Evolutionary conservation across 2,888 invertebrate species (phyloP), one percentile per base, ranked within the genome.

Genomic region (Ichneumoninae sp.): DNA sequence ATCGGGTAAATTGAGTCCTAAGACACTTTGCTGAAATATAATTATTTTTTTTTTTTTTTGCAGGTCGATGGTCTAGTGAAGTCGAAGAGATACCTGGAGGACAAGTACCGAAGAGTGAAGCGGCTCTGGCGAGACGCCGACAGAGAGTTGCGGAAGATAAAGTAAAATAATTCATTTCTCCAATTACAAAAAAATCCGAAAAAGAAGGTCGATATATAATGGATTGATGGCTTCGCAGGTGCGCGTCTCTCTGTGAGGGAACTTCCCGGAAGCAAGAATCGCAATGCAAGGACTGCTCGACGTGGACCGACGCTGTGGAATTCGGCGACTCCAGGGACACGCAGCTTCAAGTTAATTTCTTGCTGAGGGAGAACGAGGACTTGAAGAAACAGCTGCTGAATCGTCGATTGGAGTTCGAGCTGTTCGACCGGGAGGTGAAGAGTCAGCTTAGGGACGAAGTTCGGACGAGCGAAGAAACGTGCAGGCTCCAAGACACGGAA

Each of bases 391-490:
- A 92, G 71, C 79, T 92, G 26, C 70, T 88, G 57, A 87, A 89
- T 57, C 90, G 88, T 57, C 86, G 89, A 88, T 79, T 88, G 19
- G 89, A 91, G 80, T 85, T 92, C 65, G 89, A 91, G 40, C 85
- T 90, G n/a, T 88, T 91, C 36, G 89, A 89, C 57, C 87, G 89
- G 26, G 90, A 91, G 85, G 83, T 91, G 66, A 88, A 87, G 74
- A 86, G 85, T 77, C 88, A 88, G 44, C 86, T 81, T 50, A 81
- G 86, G 26, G 82, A 79, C 26, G 81, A 85, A 3, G 65, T 26
- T 68, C 77, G 80, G 76, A 70, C 81, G 16, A 73, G 47, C 6
- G 87, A 86, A 75, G 50, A 16, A n/a, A 19, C 33, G 47, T 33
- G 8, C 47, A 54, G 40, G 80, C 70, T 83, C 30, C 73, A 73